Evolutionary conservation across 2,888 invertebrate species (phyloP).

Genomic region (Phortica magna): DNA sequence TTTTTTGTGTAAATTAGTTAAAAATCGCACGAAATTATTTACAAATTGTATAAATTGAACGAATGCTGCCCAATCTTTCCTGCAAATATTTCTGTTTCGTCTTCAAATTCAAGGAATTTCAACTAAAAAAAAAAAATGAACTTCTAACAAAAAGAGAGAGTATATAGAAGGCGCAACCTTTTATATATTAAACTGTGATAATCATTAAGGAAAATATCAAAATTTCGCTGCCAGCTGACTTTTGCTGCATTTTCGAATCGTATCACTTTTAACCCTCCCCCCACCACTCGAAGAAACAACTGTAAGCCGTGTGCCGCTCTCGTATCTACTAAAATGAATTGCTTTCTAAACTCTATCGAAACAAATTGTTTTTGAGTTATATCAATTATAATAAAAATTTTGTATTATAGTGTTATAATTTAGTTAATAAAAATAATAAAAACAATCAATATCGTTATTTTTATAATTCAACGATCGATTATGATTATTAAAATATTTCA

Average conservation of each 20-base stretch:
- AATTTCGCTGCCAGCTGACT: slow-evolving; percentile 23
- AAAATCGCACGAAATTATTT: slow-evolving; percentile 56
- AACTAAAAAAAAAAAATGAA: slow-evolving; percentile 13
- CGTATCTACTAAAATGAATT: no score
- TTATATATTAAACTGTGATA: slow-evolving; percentile 75
- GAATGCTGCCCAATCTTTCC: slow-evolving; percentile 49
- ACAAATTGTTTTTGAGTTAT: slow-evolving; percentile 20
- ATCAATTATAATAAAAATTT: slow-evolving; percentile 53
- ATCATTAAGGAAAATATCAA: slow-evolving; percentile 60
- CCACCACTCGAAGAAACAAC: no score
- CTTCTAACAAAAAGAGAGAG: slow-evolving; percentile 47
- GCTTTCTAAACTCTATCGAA: slow-evolving; percentile 29
- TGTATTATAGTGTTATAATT: slow-evolving; percentile 72
- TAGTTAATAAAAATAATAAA: slow-evolving; percentile 59
- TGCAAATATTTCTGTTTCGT: slow-evolving; percentile 36
- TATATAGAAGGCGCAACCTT: slow-evolving; percentile 59
- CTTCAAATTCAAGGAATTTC: slow-evolving; percentile 26
- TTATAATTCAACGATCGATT: neutral
- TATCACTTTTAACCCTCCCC: slow-evolving; percentile 8
- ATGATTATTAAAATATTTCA: no score
- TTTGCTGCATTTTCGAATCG: slow-evolving; percentile 10
- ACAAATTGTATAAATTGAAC: slow-evolving; percentile 57
- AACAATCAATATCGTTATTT: slow-evolving; percentile 13
- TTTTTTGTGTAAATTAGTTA: slow-evolving; percentile 46
- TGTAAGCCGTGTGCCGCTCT: no score